A percentile compares a stretch with the other conserved stretches of the same genome.
These are phyloP conservation scores for Picathartes gymnocephalus DNA, from an alignment of 2,113 vertebrate species.

Conservation along the genomic window DNA sequence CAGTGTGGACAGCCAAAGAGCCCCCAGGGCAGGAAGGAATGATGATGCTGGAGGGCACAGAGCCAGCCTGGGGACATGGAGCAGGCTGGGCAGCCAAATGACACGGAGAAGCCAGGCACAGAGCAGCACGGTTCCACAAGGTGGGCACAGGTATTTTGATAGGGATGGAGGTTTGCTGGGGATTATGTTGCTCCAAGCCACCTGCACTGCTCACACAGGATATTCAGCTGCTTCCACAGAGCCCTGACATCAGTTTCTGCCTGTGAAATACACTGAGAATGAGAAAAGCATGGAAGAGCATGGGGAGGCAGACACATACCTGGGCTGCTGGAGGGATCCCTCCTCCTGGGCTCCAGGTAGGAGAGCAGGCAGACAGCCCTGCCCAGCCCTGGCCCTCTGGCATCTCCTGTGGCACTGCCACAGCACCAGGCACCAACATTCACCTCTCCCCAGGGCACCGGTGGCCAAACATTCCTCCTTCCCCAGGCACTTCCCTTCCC, in stretches of 20 bases:
- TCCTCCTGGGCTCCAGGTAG: background rate
- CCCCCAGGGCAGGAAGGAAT: background rate
- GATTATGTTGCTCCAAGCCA: background rate
- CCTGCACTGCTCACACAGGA: background rate
- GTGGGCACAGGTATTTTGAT: background rate
- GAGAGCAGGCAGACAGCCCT: background rate
- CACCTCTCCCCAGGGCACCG: background rate
- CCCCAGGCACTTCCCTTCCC: background rate
- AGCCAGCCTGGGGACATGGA: background rate
- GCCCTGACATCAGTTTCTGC: background rate
- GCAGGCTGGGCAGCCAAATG: background rate
- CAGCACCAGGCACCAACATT: background rate
- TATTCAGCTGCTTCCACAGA: background rate
- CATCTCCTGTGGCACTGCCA: background rate
- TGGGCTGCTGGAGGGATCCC: background rate
- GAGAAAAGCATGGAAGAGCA: background rate
- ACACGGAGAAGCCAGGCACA: background rate
- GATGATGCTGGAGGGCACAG: background rate
- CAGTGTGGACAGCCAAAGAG: fast-evolving
- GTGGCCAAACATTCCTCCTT: background rate
- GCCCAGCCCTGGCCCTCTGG: background rate
- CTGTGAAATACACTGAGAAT: background rate
- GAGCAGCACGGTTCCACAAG: background rate
- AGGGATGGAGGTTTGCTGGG: background rate
- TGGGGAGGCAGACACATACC: background rate